These are phyloP conservation scores for Meloidogyne exigua DNA, from an alignment of 1,140 invertebrate species.

Conservation along the genomic window DNA sequence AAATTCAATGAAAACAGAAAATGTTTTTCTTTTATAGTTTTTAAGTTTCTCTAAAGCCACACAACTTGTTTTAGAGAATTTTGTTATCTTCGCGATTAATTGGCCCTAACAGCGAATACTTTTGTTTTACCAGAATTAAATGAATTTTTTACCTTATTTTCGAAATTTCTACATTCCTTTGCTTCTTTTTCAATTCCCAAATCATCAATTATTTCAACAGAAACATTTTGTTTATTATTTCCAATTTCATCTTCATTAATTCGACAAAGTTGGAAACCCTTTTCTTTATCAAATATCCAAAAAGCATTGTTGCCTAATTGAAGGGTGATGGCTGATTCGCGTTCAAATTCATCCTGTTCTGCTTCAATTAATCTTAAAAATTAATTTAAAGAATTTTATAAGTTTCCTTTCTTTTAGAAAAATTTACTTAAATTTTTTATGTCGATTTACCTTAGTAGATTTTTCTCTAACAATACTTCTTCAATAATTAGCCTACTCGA, in stretches of 20 bases:
- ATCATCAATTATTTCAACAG: not conserved
- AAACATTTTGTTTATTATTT: not conserved
- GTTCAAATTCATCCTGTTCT: conserved; percentile 13
- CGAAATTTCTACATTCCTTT: not conserved
- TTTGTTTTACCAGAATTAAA: no score
- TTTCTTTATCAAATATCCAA: conserved; percentile 9
- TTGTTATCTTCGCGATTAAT: no score
- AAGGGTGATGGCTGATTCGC: conserved; percentile 10
- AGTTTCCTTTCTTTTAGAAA: no score
- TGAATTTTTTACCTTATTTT: not conserved
- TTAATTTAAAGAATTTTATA: not conserved
- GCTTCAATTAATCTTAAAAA: conserved; percentile 13
- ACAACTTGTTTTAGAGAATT: not conserved
- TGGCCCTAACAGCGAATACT: no score
- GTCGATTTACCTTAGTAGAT: not conserved
- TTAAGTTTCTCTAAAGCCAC: not conserved
- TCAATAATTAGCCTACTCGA: not conserved
- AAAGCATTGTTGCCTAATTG: conserved; percentile 11
- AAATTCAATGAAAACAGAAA: no score
- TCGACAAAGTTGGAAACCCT: conserved; percentile 5
- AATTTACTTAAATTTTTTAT: no score
- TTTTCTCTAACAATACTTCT: not conserved
- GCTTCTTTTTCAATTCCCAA: not conserved
- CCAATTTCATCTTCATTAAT: not conserved
- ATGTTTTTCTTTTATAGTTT: no score